Percentiles rank a stretch among this genome's conserved stretches.
These are phyloP conservation scores for Danio albolineatus DNA, from an alignment of 2,797 vertebrate genomes.

Conservation along the genomic window DNA sequence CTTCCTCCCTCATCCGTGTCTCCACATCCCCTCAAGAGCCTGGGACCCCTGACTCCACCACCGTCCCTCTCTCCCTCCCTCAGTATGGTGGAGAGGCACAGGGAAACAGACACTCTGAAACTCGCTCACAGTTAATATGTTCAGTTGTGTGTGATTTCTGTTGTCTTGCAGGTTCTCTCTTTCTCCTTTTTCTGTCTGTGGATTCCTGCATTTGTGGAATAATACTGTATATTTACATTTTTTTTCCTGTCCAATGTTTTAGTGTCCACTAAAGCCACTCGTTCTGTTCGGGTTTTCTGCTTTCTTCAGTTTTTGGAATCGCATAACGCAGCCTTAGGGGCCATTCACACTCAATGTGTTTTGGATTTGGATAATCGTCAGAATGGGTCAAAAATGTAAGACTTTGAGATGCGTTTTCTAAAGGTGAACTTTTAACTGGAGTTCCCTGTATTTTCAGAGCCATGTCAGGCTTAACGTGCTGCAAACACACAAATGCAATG, in stretches of 20 bases:
- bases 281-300: neutral
- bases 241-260: slow-evolving; percentile 10
- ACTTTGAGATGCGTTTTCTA: no score
- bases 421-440: no score
- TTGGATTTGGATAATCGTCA: no score
- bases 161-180: slow-evolving; percentile 68
- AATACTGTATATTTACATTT: slow-evolving; percentile 20
- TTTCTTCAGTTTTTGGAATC: slow-evolving; percentile 3
- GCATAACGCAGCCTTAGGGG: neutral
- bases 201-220: slow-evolving; percentile 61
- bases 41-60: slow-evolving; percentile 76
- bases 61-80: slow-evolving; percentile 74
- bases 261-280: neutral
- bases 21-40: slow-evolving; percentile 80
- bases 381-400: no score
- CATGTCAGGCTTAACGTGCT: no score
- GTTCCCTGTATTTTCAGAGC: no score
- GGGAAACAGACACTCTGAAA: slow-evolving; percentile 84
- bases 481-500: no score
- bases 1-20: slow-evolving; percentile 73
- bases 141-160: slow-evolving; percentile 63
- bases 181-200: slow-evolving; percentile 70
- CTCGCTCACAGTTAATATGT: slow-evolving; percentile 79
- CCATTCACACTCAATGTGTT: neutral
- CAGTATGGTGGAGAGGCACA: slow-evolving; percentile 79